These are phyloP conservation scores for Channa striata DNA, from an alignment of 2,797 vertebrate species.

Conservation along the genomic window DNA sequence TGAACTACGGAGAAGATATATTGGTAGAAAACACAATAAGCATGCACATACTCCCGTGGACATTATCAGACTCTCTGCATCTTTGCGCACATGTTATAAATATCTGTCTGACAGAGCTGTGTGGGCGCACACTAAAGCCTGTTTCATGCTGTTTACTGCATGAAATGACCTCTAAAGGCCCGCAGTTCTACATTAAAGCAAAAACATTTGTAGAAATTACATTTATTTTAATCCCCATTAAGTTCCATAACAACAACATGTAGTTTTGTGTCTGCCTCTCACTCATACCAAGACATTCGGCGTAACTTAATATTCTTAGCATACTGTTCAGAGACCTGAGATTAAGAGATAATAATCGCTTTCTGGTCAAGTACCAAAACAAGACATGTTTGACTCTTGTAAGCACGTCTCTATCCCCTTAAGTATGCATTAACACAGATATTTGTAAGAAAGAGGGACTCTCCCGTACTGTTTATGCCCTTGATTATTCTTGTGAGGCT, in stretches of 20 bases:
- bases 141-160: conserved; percentile 29
- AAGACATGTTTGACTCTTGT: conserved; percentile 60
- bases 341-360: conserved; percentile 64
- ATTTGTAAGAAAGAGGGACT: conserved; percentile 47
- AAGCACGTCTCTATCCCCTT: conserved; percentile 60
- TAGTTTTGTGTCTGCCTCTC: conserved; percentile 4
- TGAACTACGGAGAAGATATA: conserved; percentile 62
- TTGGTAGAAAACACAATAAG: conserved; percentile 61
- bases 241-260: conserved; percentile 52
- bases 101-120: conserved; percentile 52
- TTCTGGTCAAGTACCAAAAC: conserved; percentile 71
- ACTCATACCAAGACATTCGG: conserved; percentile 39
- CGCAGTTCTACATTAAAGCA: conserved; percentile 30
- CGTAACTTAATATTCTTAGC: conserved; percentile 71
- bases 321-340: conserved; percentile 67
- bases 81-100: conserved; percentile 60
- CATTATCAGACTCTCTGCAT: conserved; percentile 56
- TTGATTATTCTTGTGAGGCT: conserved; percentile 45
- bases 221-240: conserved; percentile 61
- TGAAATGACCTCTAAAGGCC: conserved; percentile 39
- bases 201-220: conserved; percentile 47
- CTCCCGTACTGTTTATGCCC: conserved; percentile 31
- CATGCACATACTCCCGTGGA: conserved; percentile 47
- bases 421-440: conserved; percentile 79
- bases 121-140: conserved; percentile 24